These are phyloP conservation scores for Dolichallabes microphthalmus DNA, from an alignment of 2,113 vertebrate genomes.

Conservation along the genomic window DNA sequence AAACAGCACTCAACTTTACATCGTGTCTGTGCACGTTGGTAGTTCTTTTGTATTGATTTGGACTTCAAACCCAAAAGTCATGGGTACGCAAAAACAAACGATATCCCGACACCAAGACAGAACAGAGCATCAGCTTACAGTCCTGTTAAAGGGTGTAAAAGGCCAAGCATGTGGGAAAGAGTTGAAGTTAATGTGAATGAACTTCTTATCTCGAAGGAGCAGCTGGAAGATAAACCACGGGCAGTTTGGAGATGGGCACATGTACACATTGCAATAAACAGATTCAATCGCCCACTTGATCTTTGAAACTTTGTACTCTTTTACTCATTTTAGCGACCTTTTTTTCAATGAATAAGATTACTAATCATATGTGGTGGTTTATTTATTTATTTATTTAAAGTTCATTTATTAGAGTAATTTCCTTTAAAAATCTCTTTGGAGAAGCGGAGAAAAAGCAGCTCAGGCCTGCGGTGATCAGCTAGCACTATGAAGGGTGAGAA, in stretches of 20 bases:
- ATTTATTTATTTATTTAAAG: too few relatives aligned
- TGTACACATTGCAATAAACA: conserved; percentile 8
- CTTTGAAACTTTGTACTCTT: not conserved
- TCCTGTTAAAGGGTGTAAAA: not conserved
- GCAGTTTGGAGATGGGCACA: conserved; percentile 52
- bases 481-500: not conserved
- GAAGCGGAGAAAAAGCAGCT: not conserved
- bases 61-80: not conserved
- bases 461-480: not conserved
- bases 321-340: not conserved
- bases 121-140: not conserved
- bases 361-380: too few relatives aligned
- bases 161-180: conserved; percentile 16
- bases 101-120: not conserved
- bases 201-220: conserved; percentile 62
- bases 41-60: not conserved
- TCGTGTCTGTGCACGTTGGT: conserved; percentile 29
- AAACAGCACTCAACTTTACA: not conserved
- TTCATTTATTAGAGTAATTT: not conserved
- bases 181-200: conserved; percentile 48
- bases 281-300: not conserved
- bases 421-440: not conserved
- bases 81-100: not conserved
- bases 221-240: conserved; percentile 58
- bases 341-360: not conserved